Conservation (phyloP, 2,113 vertebrate species). For the Planiliza haematocheilus region DNA sequence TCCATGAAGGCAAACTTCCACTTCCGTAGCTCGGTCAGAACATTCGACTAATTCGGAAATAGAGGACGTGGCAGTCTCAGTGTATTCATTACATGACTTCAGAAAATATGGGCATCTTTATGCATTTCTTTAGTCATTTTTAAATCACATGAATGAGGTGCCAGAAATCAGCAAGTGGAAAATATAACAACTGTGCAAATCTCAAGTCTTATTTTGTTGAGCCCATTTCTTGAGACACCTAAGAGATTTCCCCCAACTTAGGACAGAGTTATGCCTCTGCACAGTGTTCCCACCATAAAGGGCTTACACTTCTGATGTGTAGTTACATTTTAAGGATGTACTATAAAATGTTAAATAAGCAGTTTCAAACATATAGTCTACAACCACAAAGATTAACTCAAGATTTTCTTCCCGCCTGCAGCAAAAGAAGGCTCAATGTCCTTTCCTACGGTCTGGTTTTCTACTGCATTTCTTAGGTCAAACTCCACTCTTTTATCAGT, state of each 20-base stretch:
- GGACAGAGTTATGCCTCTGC: constrained; percentile 4
- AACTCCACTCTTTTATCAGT: constrained; percentile 17
- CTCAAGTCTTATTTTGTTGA: neutral
- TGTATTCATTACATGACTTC: constrained; percentile 14
- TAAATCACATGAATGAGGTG: neutral
- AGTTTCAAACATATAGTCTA: neutral
- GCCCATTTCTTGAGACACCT: neutral
- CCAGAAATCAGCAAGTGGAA: neutral
- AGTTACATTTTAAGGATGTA: neutral
- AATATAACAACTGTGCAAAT: neutral
- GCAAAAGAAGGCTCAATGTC: neutral
- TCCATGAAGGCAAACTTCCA: constrained; percentile 92
- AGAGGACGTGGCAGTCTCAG: constrained; percentile 19
- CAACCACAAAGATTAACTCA: neutral
- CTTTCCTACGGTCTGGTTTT: neutral
- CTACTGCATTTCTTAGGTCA: constrained; percentile 4
- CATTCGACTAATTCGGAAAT: constrained; percentile 84
- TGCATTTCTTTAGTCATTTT: neutral
- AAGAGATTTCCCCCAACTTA: neutral
- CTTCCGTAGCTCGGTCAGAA: constrained; percentile 91
- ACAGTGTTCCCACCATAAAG: neutral
- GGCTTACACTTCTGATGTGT: neutral
- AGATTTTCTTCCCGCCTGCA: neutral
- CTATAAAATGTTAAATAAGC: too few species aligned
- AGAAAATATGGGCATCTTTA: constrained; percentile 14